Evolutionary conservation across 2,888 invertebrate species (phyloP).

Genomic region (Griposia aprilina): DNA sequence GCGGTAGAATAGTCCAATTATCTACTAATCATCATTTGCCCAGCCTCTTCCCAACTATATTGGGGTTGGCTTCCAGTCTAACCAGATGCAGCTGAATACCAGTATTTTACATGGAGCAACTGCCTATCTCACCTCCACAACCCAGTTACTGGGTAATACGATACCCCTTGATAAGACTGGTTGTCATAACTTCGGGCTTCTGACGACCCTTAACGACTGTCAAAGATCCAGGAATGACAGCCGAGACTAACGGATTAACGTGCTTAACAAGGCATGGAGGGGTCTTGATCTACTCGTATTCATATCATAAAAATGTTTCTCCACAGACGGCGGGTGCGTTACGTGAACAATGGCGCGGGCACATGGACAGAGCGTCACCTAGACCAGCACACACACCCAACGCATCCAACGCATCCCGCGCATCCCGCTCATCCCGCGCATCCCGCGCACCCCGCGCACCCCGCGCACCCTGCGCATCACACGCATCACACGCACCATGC

Average conservation of each 20-base stretch:
- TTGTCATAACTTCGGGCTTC: background rate
- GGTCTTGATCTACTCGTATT: background rate
- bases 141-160: no score
- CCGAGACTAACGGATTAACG: background rate
- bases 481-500: conserved; percentile 65
- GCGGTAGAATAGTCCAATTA: no score
- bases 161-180: background rate
- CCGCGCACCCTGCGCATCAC: conserved; percentile 52
- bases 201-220: background rate
- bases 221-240: background rate
- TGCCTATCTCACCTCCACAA: no score
- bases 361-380: conserved; percentile 74
- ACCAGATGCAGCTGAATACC: no score
- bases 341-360: conserved; percentile 75
- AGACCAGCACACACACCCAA: conserved; percentile 68
- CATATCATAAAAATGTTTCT: background rate
- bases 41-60: background rate
- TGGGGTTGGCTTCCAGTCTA: no score
- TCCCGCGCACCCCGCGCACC: conserved; percentile 58
- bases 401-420: conserved; percentile 60
- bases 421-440: conserved; percentile 60
- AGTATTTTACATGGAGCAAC: no score
- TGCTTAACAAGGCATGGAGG: background rate
- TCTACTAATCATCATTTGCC: no score
- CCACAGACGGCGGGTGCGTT: conserved; percentile 86